These are phyloP conservation scores for Gadopsis marmoratus DNA, from an alignment of 2,797 vertebrate genomes.

Conservation along the genomic window DNA sequence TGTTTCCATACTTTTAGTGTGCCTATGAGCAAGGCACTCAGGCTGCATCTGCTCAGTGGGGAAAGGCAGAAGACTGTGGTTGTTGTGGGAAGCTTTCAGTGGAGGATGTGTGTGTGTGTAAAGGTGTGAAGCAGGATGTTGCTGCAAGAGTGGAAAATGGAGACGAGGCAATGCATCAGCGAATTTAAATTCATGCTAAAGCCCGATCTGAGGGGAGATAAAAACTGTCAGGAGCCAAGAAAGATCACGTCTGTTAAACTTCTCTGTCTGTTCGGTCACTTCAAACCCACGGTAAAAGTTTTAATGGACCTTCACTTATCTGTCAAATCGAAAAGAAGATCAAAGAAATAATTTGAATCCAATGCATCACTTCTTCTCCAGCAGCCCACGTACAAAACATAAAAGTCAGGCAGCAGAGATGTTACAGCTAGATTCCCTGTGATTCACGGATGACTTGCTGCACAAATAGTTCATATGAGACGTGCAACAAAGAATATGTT, in stretches of 20 bases:
- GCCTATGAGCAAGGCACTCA: conserved; percentile 22
- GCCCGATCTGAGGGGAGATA: neutral
- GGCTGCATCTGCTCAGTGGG: neutral
- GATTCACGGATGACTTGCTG: conserved; percentile 5
- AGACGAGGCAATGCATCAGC: neutral
- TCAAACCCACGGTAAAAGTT: neutral
- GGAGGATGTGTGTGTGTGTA: neutral
- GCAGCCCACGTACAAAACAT: neutral
- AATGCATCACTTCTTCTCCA: neutral
- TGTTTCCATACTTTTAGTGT: neutral
- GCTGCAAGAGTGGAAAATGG: neutral
- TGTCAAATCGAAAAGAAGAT: neutral
- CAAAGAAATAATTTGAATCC: neutral
- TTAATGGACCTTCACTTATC: neutral
- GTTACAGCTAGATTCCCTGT: neutral
- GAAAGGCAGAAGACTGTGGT: neutral
- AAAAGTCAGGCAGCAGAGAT: neutral
- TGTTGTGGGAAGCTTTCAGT: conserved; percentile 11
- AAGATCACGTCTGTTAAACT: neutral
- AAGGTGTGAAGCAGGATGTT: neutral
- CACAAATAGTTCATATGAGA: neutral
- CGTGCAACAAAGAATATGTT: neutral
- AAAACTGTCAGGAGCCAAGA: neutral
- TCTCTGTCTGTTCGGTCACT: neutral
- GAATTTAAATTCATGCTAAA: neutral